Conservation (phyloP, 2,797 vertebrate genomes). For the Cryptoblepharus egeriae region DNA sequence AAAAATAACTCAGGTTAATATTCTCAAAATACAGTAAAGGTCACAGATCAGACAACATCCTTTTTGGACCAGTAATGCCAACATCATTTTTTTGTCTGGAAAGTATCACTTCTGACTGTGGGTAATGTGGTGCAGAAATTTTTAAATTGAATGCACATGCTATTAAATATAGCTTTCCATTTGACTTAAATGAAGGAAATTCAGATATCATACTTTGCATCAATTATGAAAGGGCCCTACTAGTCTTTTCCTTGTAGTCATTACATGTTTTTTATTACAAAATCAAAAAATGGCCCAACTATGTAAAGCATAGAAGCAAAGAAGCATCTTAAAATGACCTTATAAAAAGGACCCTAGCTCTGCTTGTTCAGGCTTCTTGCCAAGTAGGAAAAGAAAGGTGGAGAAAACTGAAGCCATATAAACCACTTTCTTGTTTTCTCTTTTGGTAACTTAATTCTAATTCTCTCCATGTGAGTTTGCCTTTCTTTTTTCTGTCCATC, state of each 20-base stretch:
- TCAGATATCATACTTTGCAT: neutral
- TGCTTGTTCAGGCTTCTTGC: neutral
- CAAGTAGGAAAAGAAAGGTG: neutral
- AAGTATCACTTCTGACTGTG: neutral
- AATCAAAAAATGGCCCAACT: neutral
- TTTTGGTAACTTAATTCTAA: neutral
- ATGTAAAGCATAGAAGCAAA: neutral
- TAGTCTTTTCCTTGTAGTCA: neutral
- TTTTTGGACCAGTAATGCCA: neutral
- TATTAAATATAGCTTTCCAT: neutral
- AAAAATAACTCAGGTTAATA: constrained; percentile 55
- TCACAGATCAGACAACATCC: constrained; percentile 42
- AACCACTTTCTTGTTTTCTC: neutral
- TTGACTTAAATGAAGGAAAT: neutral
- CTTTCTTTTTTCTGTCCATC: neutral
- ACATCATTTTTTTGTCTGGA: neutral
- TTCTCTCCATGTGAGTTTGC: neutral
- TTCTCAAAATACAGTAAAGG: constrained; percentile 42
- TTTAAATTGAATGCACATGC: neutral
- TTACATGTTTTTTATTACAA: neutral
- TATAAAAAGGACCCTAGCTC: neutral
- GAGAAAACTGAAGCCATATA: neutral
- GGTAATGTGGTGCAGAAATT: neutral
- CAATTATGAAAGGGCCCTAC: neutral
- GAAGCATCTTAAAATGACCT: neutral